Conservation (phyloP, 2,113 vertebrate species). For the Tachuris rubrigastra region DNA sequence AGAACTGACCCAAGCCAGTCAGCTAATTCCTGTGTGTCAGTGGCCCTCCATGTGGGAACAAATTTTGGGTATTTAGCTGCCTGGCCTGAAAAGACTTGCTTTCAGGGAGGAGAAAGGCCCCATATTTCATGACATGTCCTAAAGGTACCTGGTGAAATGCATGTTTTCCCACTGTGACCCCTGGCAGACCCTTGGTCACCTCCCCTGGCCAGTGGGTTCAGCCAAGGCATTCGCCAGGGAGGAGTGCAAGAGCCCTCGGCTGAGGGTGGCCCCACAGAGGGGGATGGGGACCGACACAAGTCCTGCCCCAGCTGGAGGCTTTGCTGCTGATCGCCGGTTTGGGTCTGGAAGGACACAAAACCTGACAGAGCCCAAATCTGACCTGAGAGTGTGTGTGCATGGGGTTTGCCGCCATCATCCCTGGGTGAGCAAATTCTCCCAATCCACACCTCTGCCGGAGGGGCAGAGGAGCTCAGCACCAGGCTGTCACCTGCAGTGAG, state of each 20-base stretch:
- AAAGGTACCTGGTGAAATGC: neutral
- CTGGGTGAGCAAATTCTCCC: rapidly evolving
- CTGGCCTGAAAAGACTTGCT: neutral
- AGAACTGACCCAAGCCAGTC: neutral
- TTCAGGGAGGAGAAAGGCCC: neutral
- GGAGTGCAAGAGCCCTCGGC: neutral
- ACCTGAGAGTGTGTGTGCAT: rapidly evolving
- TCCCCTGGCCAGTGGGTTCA: rapidly evolving
- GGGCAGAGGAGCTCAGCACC: neutral
- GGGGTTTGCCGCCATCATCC: neutral
- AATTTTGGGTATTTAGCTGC: neutral
- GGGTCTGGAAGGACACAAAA: neutral
- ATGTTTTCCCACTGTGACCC: neutral
- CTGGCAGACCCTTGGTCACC: neutral
- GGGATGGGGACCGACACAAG: rapidly evolving
- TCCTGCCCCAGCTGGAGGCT: rapidly evolving
- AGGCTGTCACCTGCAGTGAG: neutral
- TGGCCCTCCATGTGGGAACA: neutral
- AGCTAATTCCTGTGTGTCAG: neutral
- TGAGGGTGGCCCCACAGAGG: rapidly evolving
- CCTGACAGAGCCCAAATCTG: neutral
- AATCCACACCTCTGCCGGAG: rapidly evolving
- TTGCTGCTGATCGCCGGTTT: neutral
- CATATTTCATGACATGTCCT: neutral
- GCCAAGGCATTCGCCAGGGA: neutral